Conservation (phyloP, 1,140 invertebrate genomes). For the Rhopalosiphum maidis region DNA sequence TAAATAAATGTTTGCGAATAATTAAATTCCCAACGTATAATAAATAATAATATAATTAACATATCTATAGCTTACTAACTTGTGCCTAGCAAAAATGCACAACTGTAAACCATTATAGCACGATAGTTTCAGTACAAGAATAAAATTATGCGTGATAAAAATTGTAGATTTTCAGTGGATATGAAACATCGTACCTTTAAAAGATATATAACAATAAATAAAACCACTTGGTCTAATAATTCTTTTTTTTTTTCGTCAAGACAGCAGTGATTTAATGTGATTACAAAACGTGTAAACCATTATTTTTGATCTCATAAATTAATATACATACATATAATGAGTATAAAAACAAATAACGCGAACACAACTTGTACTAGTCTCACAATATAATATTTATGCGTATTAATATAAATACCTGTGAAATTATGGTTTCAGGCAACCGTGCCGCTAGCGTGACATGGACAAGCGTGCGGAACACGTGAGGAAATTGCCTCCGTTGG, state of each 20-base stretch:
- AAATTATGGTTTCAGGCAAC: constrained; percentile 43
- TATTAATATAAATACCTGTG: neutral
- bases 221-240: neutral
- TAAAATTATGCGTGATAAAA: neutral
- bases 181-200: neutral
- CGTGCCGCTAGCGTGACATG: constrained; percentile 52
- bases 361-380: neutral
- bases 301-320: neutral
- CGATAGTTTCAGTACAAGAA: neutral
- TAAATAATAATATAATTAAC: neutral
- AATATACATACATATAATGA: neutral
- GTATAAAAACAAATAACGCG: neutral
- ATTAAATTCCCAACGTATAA: neutral
- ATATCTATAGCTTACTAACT: neutral
- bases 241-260: neutral
- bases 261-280: neutral
- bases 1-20: neutral
- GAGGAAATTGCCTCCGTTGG: constrained; percentile 84
- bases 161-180: neutral
- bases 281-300: neutral
- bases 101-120: neutral
- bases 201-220: neutral
- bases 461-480: constrained; percentile 55
- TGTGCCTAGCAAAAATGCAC: neutral
- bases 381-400: neutral